Base-by-base conservation (phyloP, 1,140 invertebrate species). In the Magallana angulata region DNA sequence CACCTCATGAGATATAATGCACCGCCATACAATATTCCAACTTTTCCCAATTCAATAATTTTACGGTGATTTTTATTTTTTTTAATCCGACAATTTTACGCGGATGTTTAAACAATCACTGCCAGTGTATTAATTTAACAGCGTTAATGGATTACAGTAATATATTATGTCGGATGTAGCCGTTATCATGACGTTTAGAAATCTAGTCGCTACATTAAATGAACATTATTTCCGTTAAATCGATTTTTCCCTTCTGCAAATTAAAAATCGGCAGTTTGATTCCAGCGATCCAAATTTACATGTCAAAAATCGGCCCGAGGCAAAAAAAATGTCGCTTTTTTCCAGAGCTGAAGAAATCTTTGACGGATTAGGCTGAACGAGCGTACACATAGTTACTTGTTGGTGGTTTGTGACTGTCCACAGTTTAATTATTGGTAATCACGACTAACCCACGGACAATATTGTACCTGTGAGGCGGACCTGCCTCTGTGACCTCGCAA, bases 261-360 rank as follows among this genome's bases (percentile, higher is more conserved):
- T 76, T 76, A 76, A 76, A 76, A 76, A 76, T 76, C 68, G 68
- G 68, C 24, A 76, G 60, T 76, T 76, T 76, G 68, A 76, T 76
- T 76, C 68, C 24, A 76, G 68, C 68, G 68, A 76, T 76, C 18
- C 36, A 76, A 76, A 76, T 76, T 76, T 24, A 76, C 68, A 76
- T 76, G 68, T 76, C 68, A 76, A 76, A 76, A 76, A 76, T 76
- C 68, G 24, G 68, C 68, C 68, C 18, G 36, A 36, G 24, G 68
- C 18, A 7, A 24, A 76, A 76, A 76, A 76, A 76, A 30, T 30
- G 68, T 76, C 24, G 36, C 68, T 24, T 30, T 76, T 76, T 76
- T 76, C 36, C 9, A 30, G 68, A 12, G 36, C 5, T 4, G 12
- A 30, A 9, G 68, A 76, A 76, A 76, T 30, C 24, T 76, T 18